Percentiles rank a stretch among this genome's conserved stretches.
phyloP scores from a whole-genome alignment of 2,888 invertebrate genomes.

The Octodonta nipae region DNA sequence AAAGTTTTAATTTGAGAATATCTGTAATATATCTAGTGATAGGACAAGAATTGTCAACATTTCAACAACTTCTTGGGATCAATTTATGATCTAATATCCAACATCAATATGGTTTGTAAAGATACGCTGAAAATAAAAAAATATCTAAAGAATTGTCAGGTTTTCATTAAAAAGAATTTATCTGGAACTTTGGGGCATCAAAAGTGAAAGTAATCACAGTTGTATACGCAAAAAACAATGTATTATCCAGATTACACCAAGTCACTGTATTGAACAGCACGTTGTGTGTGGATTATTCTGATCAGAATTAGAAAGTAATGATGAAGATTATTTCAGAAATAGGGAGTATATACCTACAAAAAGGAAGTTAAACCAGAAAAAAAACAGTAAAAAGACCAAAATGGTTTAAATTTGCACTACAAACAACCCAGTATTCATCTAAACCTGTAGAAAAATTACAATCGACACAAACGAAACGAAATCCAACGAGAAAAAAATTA shows the following conservation, averaged over 20 bases:
- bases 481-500: slow-evolving; percentile 29
- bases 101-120: slow-evolving; percentile 33
- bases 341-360: slow-evolving; percentile 38
- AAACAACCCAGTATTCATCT: too few relatives aligned
- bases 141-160: slow-evolving; percentile 51
- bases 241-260: slow-evolving; percentile 59
- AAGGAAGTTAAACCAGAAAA: slow-evolving; percentile 34
- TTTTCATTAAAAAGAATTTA: slow-evolving; percentile 55
- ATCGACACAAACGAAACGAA: slow-evolving; percentile 13
- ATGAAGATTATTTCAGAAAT: slow-evolving; percentile 25
- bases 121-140: slow-evolving; percentile 56
- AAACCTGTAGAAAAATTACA: too few relatives aligned
- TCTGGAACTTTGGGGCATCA: slow-evolving; percentile 64
- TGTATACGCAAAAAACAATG: slow-evolving; percentile 51
- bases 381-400: slow-evolving; percentile 43
- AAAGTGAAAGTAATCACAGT: slow-evolving; percentile 51
- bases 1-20: too few relatives aligned
- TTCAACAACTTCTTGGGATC: too few relatives aligned
- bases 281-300: slow-evolving; percentile 61
- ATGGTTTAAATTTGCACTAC: too few relatives aligned
- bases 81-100: too few relatives aligned
- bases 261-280: slow-evolving; percentile 52
- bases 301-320: slow-evolving; percentile 55
- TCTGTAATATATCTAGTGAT: too few relatives aligned
- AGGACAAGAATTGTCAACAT: too few relatives aligned